These are phyloP conservation scores for Coelinius sp. DNA, from an alignment of 2,888 invertebrate genomes.

Conservation along the genomic window DNA sequence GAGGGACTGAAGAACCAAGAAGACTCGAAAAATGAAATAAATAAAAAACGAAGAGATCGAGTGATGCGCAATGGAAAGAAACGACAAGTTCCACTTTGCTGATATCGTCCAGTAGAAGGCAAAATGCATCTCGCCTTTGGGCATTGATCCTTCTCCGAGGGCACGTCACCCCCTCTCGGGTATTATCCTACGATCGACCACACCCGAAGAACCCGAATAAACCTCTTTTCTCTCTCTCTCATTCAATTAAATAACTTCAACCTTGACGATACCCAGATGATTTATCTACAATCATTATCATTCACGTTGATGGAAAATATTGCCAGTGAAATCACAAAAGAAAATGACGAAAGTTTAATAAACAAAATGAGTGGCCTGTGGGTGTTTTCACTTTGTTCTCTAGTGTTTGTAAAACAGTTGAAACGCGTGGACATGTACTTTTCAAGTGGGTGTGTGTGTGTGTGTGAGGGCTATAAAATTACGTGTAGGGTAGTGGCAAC, in stretches of 20 bases:
- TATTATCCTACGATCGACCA: slow-evolving; percentile 30
- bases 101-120: not conserved
- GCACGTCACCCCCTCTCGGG: slow-evolving; percentile 10
- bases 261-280: slow-evolving; percentile 16
- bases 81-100: slow-evolving; percentile 3
- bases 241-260: not conserved
- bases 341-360: slow-evolving; percentile 19
- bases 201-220: slow-evolving; percentile 17
- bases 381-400: slow-evolving; percentile 21
- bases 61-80: not conserved
- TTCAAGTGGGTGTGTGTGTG: slow-evolving; percentile 17
- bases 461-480: slow-evolving; percentile 32
- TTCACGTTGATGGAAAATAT: not conserved
- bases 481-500: slow-evolving; percentile 34
- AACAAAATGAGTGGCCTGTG: slow-evolving; percentile 11
- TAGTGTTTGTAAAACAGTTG: not conserved
- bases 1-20: not conserved
- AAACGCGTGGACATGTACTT: slow-evolving; percentile 6
- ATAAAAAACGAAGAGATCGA: not conserved
- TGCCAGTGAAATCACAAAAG: slow-evolving; percentile 8
- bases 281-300: slow-evolving; percentile 14
- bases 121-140: slow-evolving; percentile 9
- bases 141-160: not conserved
- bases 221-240: not conserved
- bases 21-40: not conserved